Percentiles rank a stretch among this genome's conserved stretches.
Evolutionary conservation across 2,797 vertebrate genomes (phyloP).

Genomic region (Acomys russatus): DNA sequence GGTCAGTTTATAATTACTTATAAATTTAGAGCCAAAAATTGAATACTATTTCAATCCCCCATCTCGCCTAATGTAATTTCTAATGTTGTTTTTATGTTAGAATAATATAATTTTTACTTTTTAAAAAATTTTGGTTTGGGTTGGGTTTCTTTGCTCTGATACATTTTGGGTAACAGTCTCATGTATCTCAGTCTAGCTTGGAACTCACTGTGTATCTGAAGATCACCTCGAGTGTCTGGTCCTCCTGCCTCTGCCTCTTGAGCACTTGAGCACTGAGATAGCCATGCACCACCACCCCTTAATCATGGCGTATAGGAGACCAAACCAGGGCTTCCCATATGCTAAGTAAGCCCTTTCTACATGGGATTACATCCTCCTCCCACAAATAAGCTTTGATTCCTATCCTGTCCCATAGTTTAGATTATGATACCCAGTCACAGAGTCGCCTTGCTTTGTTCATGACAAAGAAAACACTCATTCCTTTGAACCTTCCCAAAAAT

Average conservation of each 20-base stretch:
- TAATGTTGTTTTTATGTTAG: neutral
- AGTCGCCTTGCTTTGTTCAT: neutral
- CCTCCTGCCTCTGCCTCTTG: neutral
- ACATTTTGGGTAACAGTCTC: neutral
- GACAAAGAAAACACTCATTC: neutral
- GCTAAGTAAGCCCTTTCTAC: neutral
- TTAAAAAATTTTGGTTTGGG: neutral
- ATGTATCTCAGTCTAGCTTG: too few species aligned
- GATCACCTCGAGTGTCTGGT: neutral
- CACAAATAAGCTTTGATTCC: neutral
- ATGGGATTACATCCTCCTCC: too few species aligned
- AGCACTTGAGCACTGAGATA: too few species aligned
- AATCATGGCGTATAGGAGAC: neutral
- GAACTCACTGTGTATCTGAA: neutral
- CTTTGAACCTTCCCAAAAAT: neutral
- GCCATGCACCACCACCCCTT: neutral
- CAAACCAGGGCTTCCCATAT: neutral
- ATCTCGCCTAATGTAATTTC: neutral
- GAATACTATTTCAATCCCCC: neutral
- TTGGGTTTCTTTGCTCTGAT: neutral
- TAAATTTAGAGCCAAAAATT: neutral
- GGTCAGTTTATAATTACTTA: neutral
- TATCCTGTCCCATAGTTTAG: neutral
- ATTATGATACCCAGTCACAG: neutral
- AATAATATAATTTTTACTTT: neutral